Percentiles rank a stretch among this genome's conserved stretches.
These are phyloP conservation scores for Catocala nupta DNA, from an alignment of 2,888 invertebrate species.

Conservation along the genomic window DNA sequence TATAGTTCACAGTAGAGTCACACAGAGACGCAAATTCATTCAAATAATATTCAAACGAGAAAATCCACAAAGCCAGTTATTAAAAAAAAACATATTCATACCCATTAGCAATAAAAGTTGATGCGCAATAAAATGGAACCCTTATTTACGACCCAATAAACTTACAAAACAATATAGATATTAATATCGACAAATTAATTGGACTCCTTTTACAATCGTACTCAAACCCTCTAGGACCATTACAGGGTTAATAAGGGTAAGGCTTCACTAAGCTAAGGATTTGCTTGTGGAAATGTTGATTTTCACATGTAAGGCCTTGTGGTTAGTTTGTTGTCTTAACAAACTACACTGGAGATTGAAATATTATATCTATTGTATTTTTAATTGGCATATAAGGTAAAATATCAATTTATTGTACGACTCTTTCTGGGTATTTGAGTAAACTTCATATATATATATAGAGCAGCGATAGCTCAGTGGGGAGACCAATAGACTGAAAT, in stretches of 20 bases:
- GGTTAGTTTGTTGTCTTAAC: too few relatives aligned
- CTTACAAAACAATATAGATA: constrained; percentile 45
- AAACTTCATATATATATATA: too few relatives aligned
- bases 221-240: not conserved
- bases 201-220: constrained; percentile 19
- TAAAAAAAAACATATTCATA: constrained; percentile 4
- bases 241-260: not conserved
- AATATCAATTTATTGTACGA: too few relatives aligned
- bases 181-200: constrained; percentile 50
- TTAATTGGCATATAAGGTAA: too few relatives aligned
- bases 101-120: constrained; percentile 40
- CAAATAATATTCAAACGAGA: constrained; percentile 15
- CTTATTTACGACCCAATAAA: constrained; percentile 37
- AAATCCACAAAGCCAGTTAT: constrained; percentile 7
- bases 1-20: too few relatives aligned
- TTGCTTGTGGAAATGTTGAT: too few relatives aligned
- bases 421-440: too few relatives aligned
- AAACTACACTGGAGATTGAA: too few relatives aligned
- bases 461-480: too few relatives aligned
- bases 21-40: not conserved
- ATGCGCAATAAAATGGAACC: constrained; percentile 34
- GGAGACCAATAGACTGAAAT: too few relatives aligned
- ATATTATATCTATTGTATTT: too few relatives aligned
- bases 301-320: too few relatives aligned
- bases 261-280: not conserved